Evolutionary conservation across 2,113 vertebrate species (phyloP).

Genomic region (Thunnus thynnus): DNA sequence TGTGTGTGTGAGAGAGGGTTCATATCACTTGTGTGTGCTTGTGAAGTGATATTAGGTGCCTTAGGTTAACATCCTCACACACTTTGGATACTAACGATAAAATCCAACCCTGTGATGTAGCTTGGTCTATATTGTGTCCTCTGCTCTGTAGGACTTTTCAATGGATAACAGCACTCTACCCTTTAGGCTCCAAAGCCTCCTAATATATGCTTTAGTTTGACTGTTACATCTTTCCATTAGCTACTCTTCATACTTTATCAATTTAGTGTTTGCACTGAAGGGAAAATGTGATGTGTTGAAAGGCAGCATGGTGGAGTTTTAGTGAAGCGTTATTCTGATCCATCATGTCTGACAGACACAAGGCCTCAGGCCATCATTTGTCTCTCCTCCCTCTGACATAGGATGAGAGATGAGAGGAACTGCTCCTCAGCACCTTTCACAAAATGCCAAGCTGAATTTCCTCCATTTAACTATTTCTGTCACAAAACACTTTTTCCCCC

Average conservation of each 20-base stretch:
- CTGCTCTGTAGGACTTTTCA: constrained; percentile 57
- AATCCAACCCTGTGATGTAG: constrained; percentile 70
- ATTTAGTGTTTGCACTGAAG: constrained; percentile 79
- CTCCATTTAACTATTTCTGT: constrained; percentile 56
- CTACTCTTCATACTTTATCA: constrained; percentile 76
- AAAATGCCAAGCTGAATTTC: constrained; percentile 77
- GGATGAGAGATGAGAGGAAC: constrained; percentile 70
- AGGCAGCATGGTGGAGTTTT: constrained; percentile 67
- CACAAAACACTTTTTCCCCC: background rate
- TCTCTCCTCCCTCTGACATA: constrained; percentile 69
- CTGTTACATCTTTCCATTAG: constrained; percentile 79
- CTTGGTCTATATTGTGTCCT: constrained; percentile 45
- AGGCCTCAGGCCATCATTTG: constrained; percentile 75
- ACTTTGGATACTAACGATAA: constrained; percentile 66
- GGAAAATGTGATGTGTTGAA: constrained; percentile 70
- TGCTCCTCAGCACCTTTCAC: constrained; percentile 72
- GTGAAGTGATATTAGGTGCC: constrained; percentile 48
- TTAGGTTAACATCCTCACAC: constrained; percentile 57
- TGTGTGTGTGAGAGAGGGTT: constrained; percentile 20
- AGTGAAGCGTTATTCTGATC: constrained; percentile 77
- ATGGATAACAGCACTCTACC: constrained; percentile 55
- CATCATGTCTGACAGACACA: constrained; percentile 79
- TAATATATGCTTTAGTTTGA: constrained; percentile 79
- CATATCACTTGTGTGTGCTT: background rate
- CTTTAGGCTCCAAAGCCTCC: constrained; percentile 67